These are phyloP conservation scores for Harpalus rubripes DNA, from an alignment of 2,888 invertebrate species.

Conservation along the genomic window DNA sequence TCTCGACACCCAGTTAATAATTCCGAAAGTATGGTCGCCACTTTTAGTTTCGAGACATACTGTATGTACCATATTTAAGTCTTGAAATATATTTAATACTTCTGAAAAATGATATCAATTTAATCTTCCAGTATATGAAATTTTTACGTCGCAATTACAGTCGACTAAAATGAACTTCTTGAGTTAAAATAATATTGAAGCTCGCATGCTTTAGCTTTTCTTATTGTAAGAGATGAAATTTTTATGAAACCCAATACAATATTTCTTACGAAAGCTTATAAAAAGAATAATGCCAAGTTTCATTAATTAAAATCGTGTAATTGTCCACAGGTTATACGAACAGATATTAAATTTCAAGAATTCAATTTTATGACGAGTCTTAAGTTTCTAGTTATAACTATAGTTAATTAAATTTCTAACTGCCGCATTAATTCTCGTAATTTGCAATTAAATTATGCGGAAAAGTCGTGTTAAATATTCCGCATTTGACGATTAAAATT, in stretches of 20 bases:
- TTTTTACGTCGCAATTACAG: constrained; percentile 2
- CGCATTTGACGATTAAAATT: background rate
- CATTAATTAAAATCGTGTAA: background rate
- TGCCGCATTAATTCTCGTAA: constrained; percentile 19
- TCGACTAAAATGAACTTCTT: background rate
- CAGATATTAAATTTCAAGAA: constrained; percentile 1
- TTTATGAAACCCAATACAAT: background rate
- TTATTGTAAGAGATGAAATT: background rate
- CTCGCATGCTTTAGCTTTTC: background rate
- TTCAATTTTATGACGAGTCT: background rate
- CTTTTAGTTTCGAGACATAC: no score
- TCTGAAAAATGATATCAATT: background rate
- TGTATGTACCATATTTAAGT: background rate
- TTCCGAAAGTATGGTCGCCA: no score
- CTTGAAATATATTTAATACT: background rate
- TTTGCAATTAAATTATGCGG: constrained; percentile 3
- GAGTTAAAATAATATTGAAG: constrained; percentile 3
- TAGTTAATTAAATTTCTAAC: constrained; percentile 42
- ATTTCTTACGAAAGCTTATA: background rate
- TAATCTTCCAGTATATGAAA: background rate
- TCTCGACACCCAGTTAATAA: no score
- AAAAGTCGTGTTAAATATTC: background rate
- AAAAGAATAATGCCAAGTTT: background rate
- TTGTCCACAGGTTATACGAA: background rate
- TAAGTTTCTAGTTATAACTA: constrained; percentile 17